Conservation (phyloP, 2,797 vertebrate species). For the Phalloptychus januarius region DNA sequence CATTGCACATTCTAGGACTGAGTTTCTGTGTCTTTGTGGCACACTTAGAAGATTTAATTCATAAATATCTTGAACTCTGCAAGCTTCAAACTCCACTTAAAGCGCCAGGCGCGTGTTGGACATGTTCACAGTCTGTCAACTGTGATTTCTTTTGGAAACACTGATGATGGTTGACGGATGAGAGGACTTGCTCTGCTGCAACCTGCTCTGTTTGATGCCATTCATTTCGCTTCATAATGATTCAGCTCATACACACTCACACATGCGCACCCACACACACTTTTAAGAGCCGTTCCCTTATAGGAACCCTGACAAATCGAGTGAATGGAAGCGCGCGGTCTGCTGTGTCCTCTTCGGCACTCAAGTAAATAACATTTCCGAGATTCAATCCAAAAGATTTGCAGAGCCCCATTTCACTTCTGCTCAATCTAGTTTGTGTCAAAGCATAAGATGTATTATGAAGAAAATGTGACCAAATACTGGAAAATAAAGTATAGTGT, state of each 20-base stretch:
- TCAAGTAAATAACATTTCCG: slow-evolving; percentile 42
- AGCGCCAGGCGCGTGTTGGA: slow-evolving; percentile 36
- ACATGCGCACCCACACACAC: slow-evolving; percentile 1
- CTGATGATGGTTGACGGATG: slow-evolving; percentile 47
- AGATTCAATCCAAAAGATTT: slow-evolving; percentile 39
- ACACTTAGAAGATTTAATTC: slow-evolving; percentile 7
- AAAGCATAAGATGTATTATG: slow-evolving; percentile 14
- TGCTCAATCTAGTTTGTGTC: slow-evolving; percentile 47
- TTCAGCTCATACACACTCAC: slow-evolving; percentile 22
- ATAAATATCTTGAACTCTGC: slow-evolving; percentile 13
- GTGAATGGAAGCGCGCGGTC: slow-evolving; percentile 20
- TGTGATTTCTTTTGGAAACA: slow-evolving; percentile 13
- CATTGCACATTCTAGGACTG: background rate
- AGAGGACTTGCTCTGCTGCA: slow-evolving; percentile 26
- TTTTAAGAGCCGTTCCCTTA: slow-evolving; percentile 17
- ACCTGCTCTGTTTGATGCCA: slow-evolving; percentile 49
- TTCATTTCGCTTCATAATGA: slow-evolving; percentile 31
- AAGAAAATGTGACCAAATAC: slow-evolving; percentile 12
- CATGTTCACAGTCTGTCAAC: slow-evolving; percentile 26
- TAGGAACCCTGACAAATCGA: slow-evolving; percentile 44
- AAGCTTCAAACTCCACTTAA: slow-evolving; percentile 11
- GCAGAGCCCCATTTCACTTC: slow-evolving; percentile 31
- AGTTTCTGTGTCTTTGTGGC: background rate
- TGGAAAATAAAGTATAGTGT: slow-evolving; percentile 7
- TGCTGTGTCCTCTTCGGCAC: slow-evolving; percentile 22